Percentiles rank a stretch among this genome's conserved stretches.
Evolutionary conservation across 2,113 vertebrate species (phyloP).

Genomic region (Tilapia sparmanii): DNA sequence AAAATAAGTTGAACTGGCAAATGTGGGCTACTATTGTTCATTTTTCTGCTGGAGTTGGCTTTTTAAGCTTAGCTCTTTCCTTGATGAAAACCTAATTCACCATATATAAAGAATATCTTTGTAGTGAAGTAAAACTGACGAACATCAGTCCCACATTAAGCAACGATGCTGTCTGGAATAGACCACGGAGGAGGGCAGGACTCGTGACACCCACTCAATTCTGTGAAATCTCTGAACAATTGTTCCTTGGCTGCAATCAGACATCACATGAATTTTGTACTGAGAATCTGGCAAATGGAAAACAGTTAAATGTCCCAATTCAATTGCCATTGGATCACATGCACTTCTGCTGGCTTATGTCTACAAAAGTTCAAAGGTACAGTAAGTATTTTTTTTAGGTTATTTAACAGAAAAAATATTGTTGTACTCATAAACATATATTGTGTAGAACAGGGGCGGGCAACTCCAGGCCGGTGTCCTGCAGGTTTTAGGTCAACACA

Average conservation of each 20-base stretch:
- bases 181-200: background rate
- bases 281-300: background rate
- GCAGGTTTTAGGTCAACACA: background rate
- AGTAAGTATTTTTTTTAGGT: background rate
- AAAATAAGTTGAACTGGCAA: background rate
- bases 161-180: background rate
- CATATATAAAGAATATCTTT: background rate
- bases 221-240: background rate
- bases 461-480: background rate
- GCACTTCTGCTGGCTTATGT: background rate
- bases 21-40: background rate
- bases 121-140: background rate
- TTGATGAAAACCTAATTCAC: background rate
- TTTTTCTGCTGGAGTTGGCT: background rate
- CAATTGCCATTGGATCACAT: background rate
- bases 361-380: background rate
- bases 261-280: background rate
- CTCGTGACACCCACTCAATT: background rate
- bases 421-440: background rate
- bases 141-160: background rate
- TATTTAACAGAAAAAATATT: background rate
- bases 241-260: background rate
- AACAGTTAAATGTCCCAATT: background rate
- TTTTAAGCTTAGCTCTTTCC: background rate
- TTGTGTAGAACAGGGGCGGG: rapidly evolving